Evolutionary conservation across 2,888 invertebrate genomes (phyloP).

Genomic region (Morpho achilles): DNA sequence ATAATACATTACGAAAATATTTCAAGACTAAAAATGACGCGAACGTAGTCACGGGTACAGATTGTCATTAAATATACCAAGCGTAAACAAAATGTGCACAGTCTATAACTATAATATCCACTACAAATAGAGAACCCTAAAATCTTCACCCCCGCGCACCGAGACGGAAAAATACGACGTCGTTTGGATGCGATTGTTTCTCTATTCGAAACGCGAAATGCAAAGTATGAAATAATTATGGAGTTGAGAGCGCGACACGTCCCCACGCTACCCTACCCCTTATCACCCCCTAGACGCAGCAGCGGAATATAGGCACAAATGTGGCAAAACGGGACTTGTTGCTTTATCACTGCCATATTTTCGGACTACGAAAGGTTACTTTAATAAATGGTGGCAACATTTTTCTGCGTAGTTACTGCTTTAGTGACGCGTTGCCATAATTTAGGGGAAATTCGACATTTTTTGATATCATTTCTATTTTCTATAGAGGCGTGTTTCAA

Average conservation of each 20-base stretch:
- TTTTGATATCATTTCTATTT: not conserved
- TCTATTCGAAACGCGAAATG: constrained; percentile 55
- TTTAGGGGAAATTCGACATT: not conserved
- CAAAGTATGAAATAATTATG: constrained; percentile 75
- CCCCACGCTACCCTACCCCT: constrained; percentile 23
- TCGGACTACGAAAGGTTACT: constrained; percentile 42
- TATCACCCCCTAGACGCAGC: constrained; percentile 22
- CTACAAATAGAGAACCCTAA: constrained; percentile 32
- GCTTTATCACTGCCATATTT: constrained; percentile 67
- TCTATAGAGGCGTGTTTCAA: not conserved
- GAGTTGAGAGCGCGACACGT: constrained; percentile 55
- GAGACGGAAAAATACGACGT: constrained; percentile 57
- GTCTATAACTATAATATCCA: no score
- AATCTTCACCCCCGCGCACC: constrained; percentile 39
- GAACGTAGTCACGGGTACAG: not conserved
- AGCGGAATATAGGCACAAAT: constrained; percentile 56
- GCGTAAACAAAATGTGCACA: no score
- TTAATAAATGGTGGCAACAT: constrained; percentile 32
- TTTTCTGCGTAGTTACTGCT: constrained; percentile 18
- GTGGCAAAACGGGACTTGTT: constrained; percentile 70
- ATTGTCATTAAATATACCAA: no score
- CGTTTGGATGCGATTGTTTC: constrained; percentile 51
- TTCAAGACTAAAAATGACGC: not conserved
- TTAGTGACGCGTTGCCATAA: not conserved
- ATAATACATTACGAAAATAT: not conserved